Evolutionary conservation across 2,888 invertebrate genomes (phyloP).

Genomic region (Cephus rjabovi): DNA sequence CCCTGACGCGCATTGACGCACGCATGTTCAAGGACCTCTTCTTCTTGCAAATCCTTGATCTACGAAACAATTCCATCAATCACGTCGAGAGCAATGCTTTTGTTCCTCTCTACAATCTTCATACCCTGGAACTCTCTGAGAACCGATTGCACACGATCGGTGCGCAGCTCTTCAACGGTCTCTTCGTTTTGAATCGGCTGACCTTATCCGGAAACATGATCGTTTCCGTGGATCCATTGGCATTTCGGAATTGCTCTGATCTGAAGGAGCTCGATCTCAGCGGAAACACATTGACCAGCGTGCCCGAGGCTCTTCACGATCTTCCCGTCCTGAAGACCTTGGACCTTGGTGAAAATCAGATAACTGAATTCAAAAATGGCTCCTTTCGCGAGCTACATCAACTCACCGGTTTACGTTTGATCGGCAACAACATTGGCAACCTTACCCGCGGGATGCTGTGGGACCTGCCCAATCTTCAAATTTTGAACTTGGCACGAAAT

Average conservation of each 20-base stretch:
- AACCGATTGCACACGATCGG: slow-evolving; percentile 86
- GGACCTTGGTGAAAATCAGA: slow-evolving; percentile 92
- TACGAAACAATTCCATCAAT: slow-evolving; percentile 89
- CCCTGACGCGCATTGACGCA: slow-evolving; percentile 84
- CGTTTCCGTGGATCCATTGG: slow-evolving; percentile 80
- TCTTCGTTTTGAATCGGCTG: slow-evolving; percentile 85
- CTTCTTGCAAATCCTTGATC: slow-evolving; percentile 86
- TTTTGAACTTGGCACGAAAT: slow-evolving; percentile 90
- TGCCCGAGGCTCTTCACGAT: slow-evolving; percentile 86
- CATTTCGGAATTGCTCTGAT: slow-evolving; percentile 89
- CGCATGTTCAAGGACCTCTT: slow-evolving; percentile 89
- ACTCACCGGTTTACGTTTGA: slow-evolving; percentile 86
- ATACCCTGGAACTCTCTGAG: slow-evolving; percentile 89
- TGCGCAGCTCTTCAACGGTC: slow-evolving; percentile 84
- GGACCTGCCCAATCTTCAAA: slow-evolving; percentile 86
- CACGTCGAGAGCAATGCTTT: slow-evolving; percentile 91
- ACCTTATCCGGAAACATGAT: slow-evolving; percentile 89
- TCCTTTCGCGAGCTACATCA: slow-evolving; percentile 88
- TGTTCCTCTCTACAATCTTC: slow-evolving; percentile 86
- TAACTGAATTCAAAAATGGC: slow-evolving; percentile 84
- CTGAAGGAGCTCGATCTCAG: slow-evolving; percentile 90
- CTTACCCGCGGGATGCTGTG: slow-evolving; percentile 87
- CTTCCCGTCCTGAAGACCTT: slow-evolving; percentile 87
- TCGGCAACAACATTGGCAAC: slow-evolving; percentile 91
- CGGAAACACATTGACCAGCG: slow-evolving; percentile 83